Evolutionary conservation across 2,113 vertebrate species (phyloP).

Genomic region (Nesoenas mayeri): DNA sequence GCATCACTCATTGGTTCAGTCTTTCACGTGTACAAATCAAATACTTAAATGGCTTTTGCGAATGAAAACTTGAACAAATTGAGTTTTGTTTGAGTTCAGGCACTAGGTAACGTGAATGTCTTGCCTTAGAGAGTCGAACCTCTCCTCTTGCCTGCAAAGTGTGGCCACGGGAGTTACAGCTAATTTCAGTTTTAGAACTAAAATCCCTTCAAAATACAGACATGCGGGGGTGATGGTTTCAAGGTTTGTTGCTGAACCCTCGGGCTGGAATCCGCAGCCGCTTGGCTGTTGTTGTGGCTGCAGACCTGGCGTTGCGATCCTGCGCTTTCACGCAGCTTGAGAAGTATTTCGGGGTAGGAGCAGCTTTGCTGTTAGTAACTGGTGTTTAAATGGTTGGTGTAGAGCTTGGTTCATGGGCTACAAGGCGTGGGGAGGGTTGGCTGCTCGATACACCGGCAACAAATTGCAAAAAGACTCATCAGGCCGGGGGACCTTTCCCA

Average conservation of each 20-base stretch:
- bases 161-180: neutral
- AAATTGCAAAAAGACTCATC: neutral
- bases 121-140: neutral
- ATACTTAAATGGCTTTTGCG: neutral
- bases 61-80: neutral
- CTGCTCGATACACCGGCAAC: neutral
- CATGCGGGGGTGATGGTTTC: neutral
- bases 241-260: neutral
- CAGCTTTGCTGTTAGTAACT: neutral
- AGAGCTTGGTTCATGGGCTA: neutral
- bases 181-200: neutral
- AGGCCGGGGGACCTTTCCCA: too few relatives aligned
- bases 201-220: neutral
- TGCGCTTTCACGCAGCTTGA: neutral
- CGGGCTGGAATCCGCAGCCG: neutral
- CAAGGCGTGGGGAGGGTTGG: neutral
- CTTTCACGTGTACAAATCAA: neutral
- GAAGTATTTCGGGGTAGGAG: neutral
- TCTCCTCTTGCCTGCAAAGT: neutral
- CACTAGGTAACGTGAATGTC: neutral
- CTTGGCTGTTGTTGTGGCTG: neutral
- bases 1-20: neutral
- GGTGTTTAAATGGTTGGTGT: neutral
- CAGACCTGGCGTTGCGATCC: neutral
- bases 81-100: slow-evolving; percentile 9